These are phyloP conservation scores for Malurus splendens DNA, from an alignment of 2,797 vertebrate species.

Conservation along the genomic window DNA sequence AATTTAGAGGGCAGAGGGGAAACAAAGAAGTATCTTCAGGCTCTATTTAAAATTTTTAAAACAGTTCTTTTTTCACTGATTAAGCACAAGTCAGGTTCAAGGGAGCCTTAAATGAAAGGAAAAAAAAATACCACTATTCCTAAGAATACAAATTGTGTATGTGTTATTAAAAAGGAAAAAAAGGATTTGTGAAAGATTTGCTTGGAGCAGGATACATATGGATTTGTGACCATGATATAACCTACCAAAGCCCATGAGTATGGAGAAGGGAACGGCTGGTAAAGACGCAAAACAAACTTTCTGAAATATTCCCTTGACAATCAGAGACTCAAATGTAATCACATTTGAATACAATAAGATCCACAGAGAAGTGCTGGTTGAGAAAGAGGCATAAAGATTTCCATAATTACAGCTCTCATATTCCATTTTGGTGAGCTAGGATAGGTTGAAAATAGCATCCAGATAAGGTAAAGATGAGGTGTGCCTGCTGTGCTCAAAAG, in stretches of 20 bases:
- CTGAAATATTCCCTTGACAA: not conserved
- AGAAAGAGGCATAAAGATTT: not conserved
- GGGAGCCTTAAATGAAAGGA: not conserved
- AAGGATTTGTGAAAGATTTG: not conserved
- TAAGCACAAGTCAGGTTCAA: not conserved
- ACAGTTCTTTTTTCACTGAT: not conserved
- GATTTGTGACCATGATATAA: not conserved
- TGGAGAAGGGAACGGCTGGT: not conserved
- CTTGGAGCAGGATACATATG: not conserved
- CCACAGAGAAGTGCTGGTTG: not conserved
- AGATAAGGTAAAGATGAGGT: not conserved
- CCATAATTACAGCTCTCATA: not conserved
- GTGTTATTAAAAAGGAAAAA: not conserved
- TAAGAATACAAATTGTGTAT: not conserved
- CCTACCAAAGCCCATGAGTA: not conserved
- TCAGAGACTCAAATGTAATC: not conserved
- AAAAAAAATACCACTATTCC: not conserved
- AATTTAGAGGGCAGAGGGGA: not conserved
- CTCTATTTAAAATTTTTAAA: not conserved
- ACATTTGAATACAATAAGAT: not conserved
- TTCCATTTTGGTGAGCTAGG: not conserved
- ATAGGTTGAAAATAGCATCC: not conserved
- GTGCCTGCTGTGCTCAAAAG: not conserved
- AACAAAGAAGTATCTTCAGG: not conserved
- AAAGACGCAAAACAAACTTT: not conserved